phyloP scores from a whole-genome alignment of 2,113 vertebrate genomes.

The Callorhinus ursinus region DNA sequence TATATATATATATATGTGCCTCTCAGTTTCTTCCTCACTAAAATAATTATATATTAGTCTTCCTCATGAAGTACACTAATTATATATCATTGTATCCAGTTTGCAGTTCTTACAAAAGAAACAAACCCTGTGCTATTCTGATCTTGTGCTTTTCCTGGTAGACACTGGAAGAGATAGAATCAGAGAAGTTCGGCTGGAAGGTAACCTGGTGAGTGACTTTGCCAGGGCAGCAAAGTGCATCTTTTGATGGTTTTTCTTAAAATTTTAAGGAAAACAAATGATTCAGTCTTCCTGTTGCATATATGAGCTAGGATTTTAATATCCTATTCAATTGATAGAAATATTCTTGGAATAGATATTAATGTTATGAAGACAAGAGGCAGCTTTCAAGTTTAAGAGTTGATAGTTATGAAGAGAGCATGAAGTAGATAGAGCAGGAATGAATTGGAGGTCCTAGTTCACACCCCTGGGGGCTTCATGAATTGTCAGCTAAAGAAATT shows the following conservation, averaged over 20 bases:
- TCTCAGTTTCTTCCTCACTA: too few relatives aligned
- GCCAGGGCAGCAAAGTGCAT: neutral
- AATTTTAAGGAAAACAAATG: neutral
- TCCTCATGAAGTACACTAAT: neutral
- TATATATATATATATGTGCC: too few relatives aligned
- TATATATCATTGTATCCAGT: neutral
- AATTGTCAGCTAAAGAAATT: neutral
- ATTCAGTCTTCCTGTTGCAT: neutral
- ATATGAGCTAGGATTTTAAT: neutral
- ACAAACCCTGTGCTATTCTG: neutral
- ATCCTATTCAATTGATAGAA: neutral
- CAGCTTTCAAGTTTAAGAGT: neutral
- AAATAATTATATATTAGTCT: neutral
- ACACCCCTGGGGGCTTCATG: neutral
- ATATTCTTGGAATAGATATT: neutral
- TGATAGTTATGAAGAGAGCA: neutral
- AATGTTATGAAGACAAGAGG: neutral
- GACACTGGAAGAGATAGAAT: neutral
- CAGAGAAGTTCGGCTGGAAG: neutral
- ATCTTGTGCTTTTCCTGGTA: neutral
- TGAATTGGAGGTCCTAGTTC: neutral
- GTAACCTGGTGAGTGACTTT: neutral
- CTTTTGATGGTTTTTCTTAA: neutral
- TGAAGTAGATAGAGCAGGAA: neutral
- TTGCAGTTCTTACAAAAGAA: neutral